Conservation (phyloP, 2,888 invertebrate species). For the Chalcis sispes region DNA sequence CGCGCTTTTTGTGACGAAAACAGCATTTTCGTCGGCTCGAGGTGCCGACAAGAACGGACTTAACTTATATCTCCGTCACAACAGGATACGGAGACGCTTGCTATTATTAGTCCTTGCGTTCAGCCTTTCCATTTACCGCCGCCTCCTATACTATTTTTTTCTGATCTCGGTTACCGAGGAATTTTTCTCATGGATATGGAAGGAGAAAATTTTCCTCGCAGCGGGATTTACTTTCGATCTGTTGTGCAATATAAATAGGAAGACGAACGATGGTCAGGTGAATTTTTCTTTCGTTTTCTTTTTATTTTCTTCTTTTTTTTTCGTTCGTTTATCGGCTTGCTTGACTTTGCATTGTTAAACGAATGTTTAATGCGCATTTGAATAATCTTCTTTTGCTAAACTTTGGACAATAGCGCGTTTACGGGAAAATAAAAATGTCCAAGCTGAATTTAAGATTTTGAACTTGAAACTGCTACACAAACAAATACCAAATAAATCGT, state of each 20-base stretch:
- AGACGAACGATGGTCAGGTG: background rate
- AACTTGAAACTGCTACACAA: too few species aligned
- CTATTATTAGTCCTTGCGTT: background rate
- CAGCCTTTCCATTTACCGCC: too few species aligned
- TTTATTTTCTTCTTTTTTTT: background rate
- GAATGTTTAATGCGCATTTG: too few species aligned
- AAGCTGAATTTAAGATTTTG: too few species aligned
- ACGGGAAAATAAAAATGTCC: too few species aligned
- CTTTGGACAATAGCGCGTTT: too few species aligned
- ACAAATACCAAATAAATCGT: too few species aligned
- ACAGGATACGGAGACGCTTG: background rate
- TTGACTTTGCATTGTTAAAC: too few species aligned
- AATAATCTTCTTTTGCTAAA: too few species aligned
- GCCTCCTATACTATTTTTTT: background rate
- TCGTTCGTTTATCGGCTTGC: too few species aligned
- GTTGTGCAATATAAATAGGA: too few species aligned
- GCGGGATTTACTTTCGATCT: background rate
- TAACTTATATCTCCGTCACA: slow-evolving; percentile 62
- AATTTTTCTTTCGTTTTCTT: background rate
- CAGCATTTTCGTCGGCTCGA: slow-evolving; percentile 76
- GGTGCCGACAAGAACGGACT: slow-evolving; percentile 74
- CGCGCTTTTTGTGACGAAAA: slow-evolving; percentile 75
- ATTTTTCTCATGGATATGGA: slow-evolving; percentile 16
- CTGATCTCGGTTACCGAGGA: background rate
- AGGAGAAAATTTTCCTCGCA: background rate